Percentiles rank a stretch among this genome's conserved stretches.
phyloP scores from a whole-genome alignment of 1,140 invertebrate genomes.

The Carposina sasakii region DNA sequence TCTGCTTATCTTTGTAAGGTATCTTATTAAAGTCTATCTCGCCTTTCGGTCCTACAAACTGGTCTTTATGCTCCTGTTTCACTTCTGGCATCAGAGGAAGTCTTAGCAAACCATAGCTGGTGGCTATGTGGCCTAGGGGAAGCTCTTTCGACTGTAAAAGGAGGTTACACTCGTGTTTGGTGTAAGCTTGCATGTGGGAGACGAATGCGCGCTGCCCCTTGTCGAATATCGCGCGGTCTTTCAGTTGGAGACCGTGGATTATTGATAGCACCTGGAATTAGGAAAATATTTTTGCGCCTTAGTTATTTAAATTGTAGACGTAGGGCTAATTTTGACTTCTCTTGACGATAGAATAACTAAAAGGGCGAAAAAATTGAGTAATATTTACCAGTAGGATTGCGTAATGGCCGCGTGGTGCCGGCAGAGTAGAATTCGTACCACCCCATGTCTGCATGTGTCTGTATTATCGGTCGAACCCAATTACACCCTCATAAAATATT shows the following conservation, averaged over 20 bases:
- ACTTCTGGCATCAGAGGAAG: slow-evolving; percentile 97
- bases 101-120: slow-evolving; percentile 90
- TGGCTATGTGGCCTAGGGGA: slow-evolving; percentile 88
- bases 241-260: slow-evolving; percentile 76
- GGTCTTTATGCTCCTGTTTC: slow-evolving; percentile 77
- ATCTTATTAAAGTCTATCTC: slow-evolving; percentile 84
- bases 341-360: too few species aligned
- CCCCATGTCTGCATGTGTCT: too few species aligned
- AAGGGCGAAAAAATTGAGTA: too few species aligned
- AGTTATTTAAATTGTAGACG: too few species aligned
- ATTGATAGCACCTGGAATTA: slow-evolving; percentile 48
- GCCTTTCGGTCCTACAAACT: slow-evolving; percentile 77
- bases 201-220: slow-evolving; percentile 95
- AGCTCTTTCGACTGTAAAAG: slow-evolving; percentile 93
- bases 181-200: slow-evolving; percentile 94
- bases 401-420: too few species aligned
- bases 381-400: too few species aligned
- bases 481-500: too few species aligned
- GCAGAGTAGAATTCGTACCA: too few species aligned
- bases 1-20: slow-evolving; percentile 86
- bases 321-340: too few species aligned
- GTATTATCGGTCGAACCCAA: too few species aligned
- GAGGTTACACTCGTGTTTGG: slow-evolving; percentile 95
- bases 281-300: too few species aligned
- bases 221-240: slow-evolving; percentile 87